Base-by-base conservation (phyloP, 2,888 invertebrate species). In the Brachypalpus laphriformis region DNA sequence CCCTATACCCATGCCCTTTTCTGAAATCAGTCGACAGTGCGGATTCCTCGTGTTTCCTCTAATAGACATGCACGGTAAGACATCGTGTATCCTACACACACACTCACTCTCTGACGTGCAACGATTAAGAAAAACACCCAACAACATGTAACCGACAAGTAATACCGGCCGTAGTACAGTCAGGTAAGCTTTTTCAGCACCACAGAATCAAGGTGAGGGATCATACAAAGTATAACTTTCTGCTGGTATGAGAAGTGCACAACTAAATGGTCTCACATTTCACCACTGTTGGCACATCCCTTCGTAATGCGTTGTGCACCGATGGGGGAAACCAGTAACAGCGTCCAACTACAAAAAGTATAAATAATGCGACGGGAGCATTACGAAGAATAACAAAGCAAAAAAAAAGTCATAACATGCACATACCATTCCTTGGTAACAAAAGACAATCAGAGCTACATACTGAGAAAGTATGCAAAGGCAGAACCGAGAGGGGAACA, bases 261-360 rank as follows among this genome's bases (percentile, higher is more conserved):
- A 75, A 40, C 47, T 49, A 34, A 80, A 75, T 34, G 74, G 80
- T 85, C 65, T 85, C 83, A 85, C 83, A 85, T 85, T 80, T 75
- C 83, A 68, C 61, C 78, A 68, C 61, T 63, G 59, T 63, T 56
- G 54, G 61, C 25, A 78, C 78, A 83, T 83, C 78, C 82, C 80
- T 85, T 75, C 51, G 8, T 61, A n/a, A 66, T 70, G 40, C 42
- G 28, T 63, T 66, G 66, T 40, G 34, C 59, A 72, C 54, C 66
- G 82, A 82, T 65, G 72, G 63, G 83, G 63, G 68, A 74, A 74
- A 74, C 80, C 49, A 68, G 77, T 40, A 68, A 75, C 63, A 83
- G 54, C 40, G 47, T 37, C 63, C 11, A 68, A 78, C 56, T 63
- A 49, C 51, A 57, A 56, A 83, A 63, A 57, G 20, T 72, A 77